Conservation (phyloP, 2,797 vertebrate species). For the Paedocypris micromegethes region DNA sequence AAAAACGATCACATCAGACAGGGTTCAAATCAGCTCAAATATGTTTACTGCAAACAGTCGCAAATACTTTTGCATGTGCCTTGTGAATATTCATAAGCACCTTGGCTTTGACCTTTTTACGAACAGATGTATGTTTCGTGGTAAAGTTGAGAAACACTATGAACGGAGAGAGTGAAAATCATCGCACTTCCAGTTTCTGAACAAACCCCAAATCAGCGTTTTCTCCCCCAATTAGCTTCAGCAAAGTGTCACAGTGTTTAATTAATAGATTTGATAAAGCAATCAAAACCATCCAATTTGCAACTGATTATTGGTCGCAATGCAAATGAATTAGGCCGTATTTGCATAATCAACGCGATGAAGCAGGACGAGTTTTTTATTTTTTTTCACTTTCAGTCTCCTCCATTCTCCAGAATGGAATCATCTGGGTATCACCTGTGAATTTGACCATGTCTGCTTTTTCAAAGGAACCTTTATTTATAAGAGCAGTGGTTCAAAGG, state of each 20-base stretch:
- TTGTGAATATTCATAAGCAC: conserved; percentile 53
- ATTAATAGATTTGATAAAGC: conserved; percentile 8
- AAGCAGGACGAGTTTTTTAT: not conserved
- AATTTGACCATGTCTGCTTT: conserved; percentile 37
- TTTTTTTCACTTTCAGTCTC: not conserved
- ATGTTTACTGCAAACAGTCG: conserved; percentile 45
- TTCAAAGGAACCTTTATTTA: conserved; percentile 39
- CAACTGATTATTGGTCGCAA: conserved; percentile 5
- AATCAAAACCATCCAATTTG: conserved; percentile 2
- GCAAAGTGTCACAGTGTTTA: conserved; percentile 3
- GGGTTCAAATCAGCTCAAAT: conserved; percentile 49
- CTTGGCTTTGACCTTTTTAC: conserved; percentile 44
- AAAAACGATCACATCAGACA: conserved; percentile 42
- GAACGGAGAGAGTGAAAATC: conserved; percentile 11
- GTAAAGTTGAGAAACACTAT: conserved; percentile 24
- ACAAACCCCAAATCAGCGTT: not conserved
- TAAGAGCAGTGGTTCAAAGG: conserved; percentile 71
- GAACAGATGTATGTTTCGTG: conserved; percentile 39
- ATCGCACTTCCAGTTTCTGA: conserved; percentile 3
- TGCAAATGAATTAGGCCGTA: conserved; percentile 7
- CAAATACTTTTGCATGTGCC: conserved; percentile 46
- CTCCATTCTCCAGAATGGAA: conserved; percentile 2
- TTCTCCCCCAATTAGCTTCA: not conserved
- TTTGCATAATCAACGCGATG: conserved; percentile 18
- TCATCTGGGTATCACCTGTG: conserved; percentile 1